Conservation (phyloP, 2,888 invertebrate genomes). For the Limenitis camilla region DNA sequence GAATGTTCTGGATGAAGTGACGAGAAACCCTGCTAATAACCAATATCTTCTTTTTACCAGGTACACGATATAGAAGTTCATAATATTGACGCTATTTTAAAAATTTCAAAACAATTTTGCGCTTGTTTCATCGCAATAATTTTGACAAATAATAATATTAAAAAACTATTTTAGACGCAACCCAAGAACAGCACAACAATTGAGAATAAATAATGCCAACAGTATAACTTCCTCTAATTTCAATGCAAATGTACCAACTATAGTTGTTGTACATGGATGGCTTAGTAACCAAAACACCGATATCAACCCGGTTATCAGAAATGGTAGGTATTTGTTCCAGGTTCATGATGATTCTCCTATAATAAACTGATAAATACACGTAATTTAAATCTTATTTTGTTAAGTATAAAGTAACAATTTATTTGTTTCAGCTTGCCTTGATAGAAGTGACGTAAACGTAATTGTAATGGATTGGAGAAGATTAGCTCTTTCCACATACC, state of each 20-base stretch:
- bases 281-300: slow-evolving; percentile 32
- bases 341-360: background rate
- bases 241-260: slow-evolving; percentile 32
- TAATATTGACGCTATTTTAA: too few relatives aligned
- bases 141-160: background rate
- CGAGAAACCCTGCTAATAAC: slow-evolving; percentile 36
- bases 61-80: slow-evolving; percentile 21
- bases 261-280: slow-evolving; percentile 46
- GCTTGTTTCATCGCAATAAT: too few relatives aligned
- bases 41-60: slow-evolving; percentile 40
- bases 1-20: slow-evolving; percentile 31
- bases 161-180: slow-evolving; percentile 32
- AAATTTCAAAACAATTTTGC: too few relatives aligned
- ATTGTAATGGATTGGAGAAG: slow-evolving; percentile 46
- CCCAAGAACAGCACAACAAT: slow-evolving; percentile 27
- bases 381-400: background rate
- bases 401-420: background rate
- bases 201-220: slow-evolving; percentile 33
- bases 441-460: slow-evolving; percentile 36
- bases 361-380: background rate
- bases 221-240: slow-evolving; percentile 39
- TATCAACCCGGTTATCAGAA: slow-evolving; percentile 30
- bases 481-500: slow-evolving; percentile 36
- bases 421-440: slow-evolving; percentile 32
- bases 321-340: slow-evolving; percentile 30